Evolutionary conservation across 1,140 invertebrate genomes (phyloP).

Genomic region (Bicyclus anynana): DNA sequence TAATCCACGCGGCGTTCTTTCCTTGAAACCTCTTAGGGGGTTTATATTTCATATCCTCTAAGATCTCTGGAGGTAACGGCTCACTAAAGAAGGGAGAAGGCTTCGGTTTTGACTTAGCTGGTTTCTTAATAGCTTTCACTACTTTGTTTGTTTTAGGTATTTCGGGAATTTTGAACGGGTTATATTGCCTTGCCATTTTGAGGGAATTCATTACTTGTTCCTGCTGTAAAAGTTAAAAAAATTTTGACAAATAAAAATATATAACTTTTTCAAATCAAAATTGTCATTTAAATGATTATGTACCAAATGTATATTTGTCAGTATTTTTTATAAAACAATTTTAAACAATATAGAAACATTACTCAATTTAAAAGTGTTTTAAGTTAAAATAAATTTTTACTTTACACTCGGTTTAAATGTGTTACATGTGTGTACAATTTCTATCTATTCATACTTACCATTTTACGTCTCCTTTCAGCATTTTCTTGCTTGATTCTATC

Average conservation of each 20-base stretch:
- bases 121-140: conserved; percentile 14
- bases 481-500: conserved; percentile 47
- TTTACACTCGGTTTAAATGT: no score
- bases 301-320: no score
- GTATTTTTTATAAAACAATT: no score
- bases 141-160: conserved; percentile 20
- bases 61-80: conserved; percentile 40
- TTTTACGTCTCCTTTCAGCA: conserved; percentile 38
- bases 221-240: conserved; percentile 38
- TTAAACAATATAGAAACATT: no score
- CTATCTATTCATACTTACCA: conserved; percentile 42
- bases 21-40: conserved; percentile 57
- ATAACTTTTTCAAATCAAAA: neutral
- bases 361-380: no score
- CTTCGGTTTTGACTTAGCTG: conserved; percentile 33
- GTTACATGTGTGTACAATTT: no score
- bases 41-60: conserved; percentile 62
- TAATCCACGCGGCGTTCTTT: conserved; percentile 54
- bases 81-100: conserved; percentile 23
- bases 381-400: no score
- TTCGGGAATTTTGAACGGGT: conserved; percentile 44
- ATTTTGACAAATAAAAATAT: conserved; percentile 3
- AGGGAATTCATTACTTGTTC: conserved; percentile 43
- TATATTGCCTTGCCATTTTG: conserved; percentile 29
- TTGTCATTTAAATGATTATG: no score